These are phyloP conservation scores for Macrotis lagotis DNA, from an alignment of 2,113 vertebrate genomes.

Conservation along the genomic window DNA sequence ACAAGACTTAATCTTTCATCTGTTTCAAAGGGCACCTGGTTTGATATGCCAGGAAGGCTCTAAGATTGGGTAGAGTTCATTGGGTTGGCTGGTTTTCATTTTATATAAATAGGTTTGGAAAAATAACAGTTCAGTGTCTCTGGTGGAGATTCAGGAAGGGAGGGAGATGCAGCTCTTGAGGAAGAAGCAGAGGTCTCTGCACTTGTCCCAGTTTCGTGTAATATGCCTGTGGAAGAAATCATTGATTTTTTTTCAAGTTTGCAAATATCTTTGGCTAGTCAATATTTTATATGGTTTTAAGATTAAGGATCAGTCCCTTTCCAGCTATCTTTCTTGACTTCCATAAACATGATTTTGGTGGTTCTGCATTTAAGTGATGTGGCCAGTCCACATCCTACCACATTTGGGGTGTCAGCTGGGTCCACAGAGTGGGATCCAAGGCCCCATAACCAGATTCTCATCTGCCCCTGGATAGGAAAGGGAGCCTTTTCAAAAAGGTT, in stretches of 20 bases:
- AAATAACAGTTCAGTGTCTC: slow-evolving; percentile 32
- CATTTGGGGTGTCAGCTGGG: slow-evolving; percentile 51
- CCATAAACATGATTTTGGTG: slow-evolving; percentile 20
- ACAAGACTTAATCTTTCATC: no score
- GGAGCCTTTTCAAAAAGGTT: no score
- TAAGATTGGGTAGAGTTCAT: no score
- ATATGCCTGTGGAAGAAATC: neutral
- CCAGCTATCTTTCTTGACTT: slow-evolving; percentile 37
- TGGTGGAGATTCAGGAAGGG: slow-evolving; percentile 23
- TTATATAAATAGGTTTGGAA: slow-evolving; percentile 21
- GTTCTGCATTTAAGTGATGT: slow-evolving; percentile 54
- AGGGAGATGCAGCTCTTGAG: neutral
- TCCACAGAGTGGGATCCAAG: slow-evolving; percentile 22
- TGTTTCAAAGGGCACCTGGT: no score
- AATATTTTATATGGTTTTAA: slow-evolving; percentile 45
- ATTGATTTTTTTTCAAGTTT: slow-evolving; percentile 48
- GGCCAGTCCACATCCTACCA: slow-evolving; percentile 44
- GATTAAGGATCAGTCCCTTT: slow-evolving; percentile 44
- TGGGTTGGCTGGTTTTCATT: slow-evolving; percentile 1
- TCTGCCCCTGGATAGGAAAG: no score
- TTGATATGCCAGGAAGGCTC: no score
- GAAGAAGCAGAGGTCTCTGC: neutral
- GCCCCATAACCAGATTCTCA: no score
- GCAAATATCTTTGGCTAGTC: slow-evolving; percentile 42
- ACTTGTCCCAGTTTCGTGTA: slow-evolving; percentile 39